These are phyloP conservation scores for Denticeps clupeoides DNA, from an alignment of 2,797 vertebrate genomes.

Conservation along the genomic window DNA sequence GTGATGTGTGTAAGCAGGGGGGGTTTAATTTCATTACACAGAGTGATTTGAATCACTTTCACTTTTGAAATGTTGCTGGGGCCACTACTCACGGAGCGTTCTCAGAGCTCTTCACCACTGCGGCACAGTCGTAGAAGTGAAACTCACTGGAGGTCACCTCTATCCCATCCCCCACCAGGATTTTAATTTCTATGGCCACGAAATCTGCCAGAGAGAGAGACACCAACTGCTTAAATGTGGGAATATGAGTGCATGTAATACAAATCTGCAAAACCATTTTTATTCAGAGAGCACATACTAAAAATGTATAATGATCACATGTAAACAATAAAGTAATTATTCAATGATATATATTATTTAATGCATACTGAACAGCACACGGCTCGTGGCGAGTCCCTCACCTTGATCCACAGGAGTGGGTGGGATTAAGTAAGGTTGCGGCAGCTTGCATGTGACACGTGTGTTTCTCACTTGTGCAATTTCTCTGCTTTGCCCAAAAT, in stretches of 20 bases:
- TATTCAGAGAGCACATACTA: too few relatives aligned
- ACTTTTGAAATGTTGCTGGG: too few relatives aligned
- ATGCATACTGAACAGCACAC: too few relatives aligned
- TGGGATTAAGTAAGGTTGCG: conserved; percentile 49
- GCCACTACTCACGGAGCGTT: not conserved
- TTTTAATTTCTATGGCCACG: not conserved
- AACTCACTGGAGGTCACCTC: not conserved
- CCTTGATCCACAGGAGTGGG: conserved; percentile 66
- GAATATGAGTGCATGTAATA: not conserved
- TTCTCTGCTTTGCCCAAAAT: not conserved
- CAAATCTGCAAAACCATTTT: too few relatives aligned
- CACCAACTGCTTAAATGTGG: not conserved
- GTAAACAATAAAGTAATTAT: too few relatives aligned
- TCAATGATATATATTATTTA: too few relatives aligned
- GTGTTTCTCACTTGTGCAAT: not conserved
- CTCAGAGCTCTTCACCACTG: not conserved
- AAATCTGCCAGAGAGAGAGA: conserved; percentile 6
- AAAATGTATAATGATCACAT: too few relatives aligned
- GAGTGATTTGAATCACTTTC: too few relatives aligned
- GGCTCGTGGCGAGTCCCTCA: conserved; percentile 40
- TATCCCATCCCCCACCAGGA: not conserved
- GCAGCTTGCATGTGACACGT: conserved; percentile 47
- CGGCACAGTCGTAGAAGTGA: not conserved
- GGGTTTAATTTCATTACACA: too few relatives aligned
- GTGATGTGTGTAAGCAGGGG: too few relatives aligned